These are phyloP conservation scores for Ivindomyrus marchei DNA, from an alignment of 2,113 vertebrate genomes.

Conservation along the genomic window DNA sequence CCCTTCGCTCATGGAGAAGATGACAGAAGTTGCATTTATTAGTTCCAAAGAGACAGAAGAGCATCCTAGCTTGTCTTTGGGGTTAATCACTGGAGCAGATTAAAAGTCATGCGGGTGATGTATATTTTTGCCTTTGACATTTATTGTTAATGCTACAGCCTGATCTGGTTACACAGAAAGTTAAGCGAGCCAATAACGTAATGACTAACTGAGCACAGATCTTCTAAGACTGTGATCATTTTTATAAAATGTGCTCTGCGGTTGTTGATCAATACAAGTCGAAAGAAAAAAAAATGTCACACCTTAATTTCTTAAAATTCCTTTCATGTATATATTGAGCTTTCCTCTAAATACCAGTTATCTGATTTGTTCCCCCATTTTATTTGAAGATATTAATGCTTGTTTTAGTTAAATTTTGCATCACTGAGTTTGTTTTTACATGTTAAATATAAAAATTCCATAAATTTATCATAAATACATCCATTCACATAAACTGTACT, in stretches of 20 bases:
- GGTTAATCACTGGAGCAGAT: not conserved
- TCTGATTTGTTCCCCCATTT: not conserved
- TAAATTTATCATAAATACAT: not conserved
- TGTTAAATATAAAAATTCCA: not conserved
- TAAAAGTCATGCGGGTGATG: not conserved
- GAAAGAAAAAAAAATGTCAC: not conserved
- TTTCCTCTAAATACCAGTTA: not conserved
- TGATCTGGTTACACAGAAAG: not conserved
- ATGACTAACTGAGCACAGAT: not conserved
- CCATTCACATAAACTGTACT: not conserved
- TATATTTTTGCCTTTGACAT: not conserved
- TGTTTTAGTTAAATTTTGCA: not conserved
- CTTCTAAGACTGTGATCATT: not conserved
- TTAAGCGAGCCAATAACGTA: not conserved
- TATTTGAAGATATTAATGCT: too few species aligned
- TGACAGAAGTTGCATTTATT: not conserved
- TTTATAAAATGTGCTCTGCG: not conserved
- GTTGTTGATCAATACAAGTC: not conserved
- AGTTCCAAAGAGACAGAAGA: not conserved
- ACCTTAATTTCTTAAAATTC: not conserved
- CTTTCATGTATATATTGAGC: not conserved
- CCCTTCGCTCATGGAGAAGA: not conserved
- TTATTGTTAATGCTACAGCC: not conserved
- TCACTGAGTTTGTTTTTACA: not conserved
- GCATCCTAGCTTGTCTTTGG: not conserved